These are phyloP conservation scores for Blastobasis lacticolella DNA, from an alignment of 2,888 invertebrate species.

Conservation along the genomic window DNA sequence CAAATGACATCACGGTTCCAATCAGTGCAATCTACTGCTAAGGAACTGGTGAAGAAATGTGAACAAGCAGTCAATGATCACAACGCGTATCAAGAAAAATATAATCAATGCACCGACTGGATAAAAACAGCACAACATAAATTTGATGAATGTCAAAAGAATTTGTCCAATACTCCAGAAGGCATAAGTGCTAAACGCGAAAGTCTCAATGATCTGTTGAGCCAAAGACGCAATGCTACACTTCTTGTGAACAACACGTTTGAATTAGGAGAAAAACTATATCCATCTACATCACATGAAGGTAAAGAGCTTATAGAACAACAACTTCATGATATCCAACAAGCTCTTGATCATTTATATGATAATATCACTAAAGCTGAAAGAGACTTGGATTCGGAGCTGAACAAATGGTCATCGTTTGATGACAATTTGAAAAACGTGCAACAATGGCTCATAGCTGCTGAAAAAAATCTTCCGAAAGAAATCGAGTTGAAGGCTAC, in stretches of 20 bases:
- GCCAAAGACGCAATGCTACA: constrained; percentile 83
- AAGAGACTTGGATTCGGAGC: constrained; percentile 86
- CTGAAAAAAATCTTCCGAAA: constrained; percentile 82
- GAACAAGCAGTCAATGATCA: constrained; percentile 91
- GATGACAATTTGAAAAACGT: constrained; percentile 89
- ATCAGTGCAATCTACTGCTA: constrained; percentile 89
- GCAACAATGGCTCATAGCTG: constrained; percentile 83
- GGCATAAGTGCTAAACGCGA: constrained; percentile 81
- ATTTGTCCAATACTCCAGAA: constrained; percentile 77
- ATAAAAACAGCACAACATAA: constrained; percentile 82
- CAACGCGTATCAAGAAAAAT: constrained; percentile 84
- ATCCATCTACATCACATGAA: constrained; percentile 88
- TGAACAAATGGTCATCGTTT: constrained; percentile 91
- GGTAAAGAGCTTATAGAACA: constrained; percentile 89
- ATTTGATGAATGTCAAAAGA: constrained; percentile 79
- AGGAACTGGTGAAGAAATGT: constrained; percentile 93
- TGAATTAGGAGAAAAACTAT: constrained; percentile 91
- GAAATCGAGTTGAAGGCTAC: constrained; percentile 89
- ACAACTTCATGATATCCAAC: constrained; percentile 88
- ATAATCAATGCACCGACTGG: constrained; percentile 88
- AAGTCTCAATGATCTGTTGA: constrained; percentile 81
- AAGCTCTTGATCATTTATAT: constrained; percentile 85
- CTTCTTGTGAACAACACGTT: constrained; percentile 87
- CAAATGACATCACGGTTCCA: constrained; percentile 93
- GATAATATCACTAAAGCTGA: constrained; percentile 86